Evolutionary conservation across 1,140 invertebrate species (phyloP), one percentile per base, ranked within the genome.

Genomic region (Drosophila ercepeae): DNA sequence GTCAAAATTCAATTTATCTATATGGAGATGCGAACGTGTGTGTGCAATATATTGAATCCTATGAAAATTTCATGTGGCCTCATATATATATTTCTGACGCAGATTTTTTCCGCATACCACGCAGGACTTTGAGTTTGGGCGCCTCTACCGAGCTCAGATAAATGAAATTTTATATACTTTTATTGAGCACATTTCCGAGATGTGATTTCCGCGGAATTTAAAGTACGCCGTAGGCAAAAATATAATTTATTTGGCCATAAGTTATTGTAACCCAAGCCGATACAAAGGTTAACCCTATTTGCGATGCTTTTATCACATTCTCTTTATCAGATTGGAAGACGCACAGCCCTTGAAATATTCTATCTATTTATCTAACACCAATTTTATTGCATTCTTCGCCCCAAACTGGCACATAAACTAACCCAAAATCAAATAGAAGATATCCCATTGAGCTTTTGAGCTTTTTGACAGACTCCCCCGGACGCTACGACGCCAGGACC

Each of bases 1-100:
- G 65, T 71, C 64, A 83, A 67, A 83, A 83, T 68, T 78, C 49
- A 84, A 75, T 83, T 58, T 63, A 44, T 36, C 34, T 23, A 44
- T 29, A 67, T 41, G 49, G 27, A 64, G 45, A 44, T 53, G 14
- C n/a, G 41, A 27, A 2, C 13, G 36, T 45, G 13, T 50, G 29
- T 42, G 23, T 36, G 42, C 39, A 46, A 75, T 50, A 65, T 73
- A 81, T 81, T 64, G 67, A 79, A 81, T 60, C 67, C 60, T 76
- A 73, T 79, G 67, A 76, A 86, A 73, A 59, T 73, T 86, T 76
- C 63, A 65, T 42, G 41, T 41, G 72, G 54, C 76, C 70, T 68
- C 32, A 36, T 39, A 27, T 29, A 36, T 39, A 27, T 29, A 68
- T 60, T 60, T 83, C 70, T 63, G 52, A 51, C 57, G 59, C 64